These are phyloP conservation scores for Pseudopipra pipra DNA, from an alignment of 2,113 vertebrate species.

Conservation along the genomic window DNA sequence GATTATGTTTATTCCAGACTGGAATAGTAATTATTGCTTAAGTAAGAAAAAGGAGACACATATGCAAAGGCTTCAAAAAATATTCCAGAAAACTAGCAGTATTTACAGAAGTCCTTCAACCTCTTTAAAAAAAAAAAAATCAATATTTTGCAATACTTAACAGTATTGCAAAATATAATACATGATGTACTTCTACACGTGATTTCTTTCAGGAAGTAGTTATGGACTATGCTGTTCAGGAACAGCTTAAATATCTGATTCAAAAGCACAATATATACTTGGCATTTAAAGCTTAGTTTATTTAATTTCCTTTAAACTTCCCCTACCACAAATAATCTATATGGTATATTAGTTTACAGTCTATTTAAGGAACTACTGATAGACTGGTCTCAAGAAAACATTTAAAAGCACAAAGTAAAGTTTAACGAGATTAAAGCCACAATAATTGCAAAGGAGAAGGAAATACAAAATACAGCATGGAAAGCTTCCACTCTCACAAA, in stretches of 20 bases:
- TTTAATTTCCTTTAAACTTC: not conserved
- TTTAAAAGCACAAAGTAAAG: not conserved
- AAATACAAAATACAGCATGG: not conserved
- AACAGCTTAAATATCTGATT: not conserved
- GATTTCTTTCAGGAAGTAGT: not conserved
- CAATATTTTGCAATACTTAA: not conserved
- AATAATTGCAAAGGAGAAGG: not conserved
- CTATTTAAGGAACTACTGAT: not conserved
- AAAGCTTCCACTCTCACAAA: not conserved
- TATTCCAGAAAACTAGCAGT: not conserved
- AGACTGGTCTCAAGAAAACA: not conserved
- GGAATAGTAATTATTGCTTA: not conserved
- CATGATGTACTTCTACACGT: not conserved
- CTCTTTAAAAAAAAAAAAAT: not conserved
- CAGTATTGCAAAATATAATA: not conserved
- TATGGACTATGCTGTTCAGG: not conserved
- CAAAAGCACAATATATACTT: not conserved
- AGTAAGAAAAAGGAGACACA: not conserved
- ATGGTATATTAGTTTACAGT: not conserved
- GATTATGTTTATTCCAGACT: not conserved
- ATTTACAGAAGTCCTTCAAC: not conserved
- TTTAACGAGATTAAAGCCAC: not conserved
- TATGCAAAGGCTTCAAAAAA: not conserved
- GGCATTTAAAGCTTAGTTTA: not conserved
- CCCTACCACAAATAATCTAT: not conserved